phyloP scores from a whole-genome alignment of 2,797 vertebrate species.

The Sparus aurata region DNA sequence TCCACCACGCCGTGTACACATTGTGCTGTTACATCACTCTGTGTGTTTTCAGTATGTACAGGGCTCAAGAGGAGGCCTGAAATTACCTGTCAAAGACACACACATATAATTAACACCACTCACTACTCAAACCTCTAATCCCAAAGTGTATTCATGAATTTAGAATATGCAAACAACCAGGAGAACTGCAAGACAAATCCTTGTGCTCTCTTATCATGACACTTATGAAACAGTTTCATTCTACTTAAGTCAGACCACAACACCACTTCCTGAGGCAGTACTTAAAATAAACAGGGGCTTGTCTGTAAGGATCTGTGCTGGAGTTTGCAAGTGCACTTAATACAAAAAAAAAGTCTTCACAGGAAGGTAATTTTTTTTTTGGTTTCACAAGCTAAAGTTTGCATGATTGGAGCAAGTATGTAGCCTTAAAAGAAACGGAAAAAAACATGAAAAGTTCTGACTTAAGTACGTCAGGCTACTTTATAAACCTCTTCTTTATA shows the following conservation, averaged over 20 bases:
- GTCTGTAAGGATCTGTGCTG: slow-evolving; percentile 26
- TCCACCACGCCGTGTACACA: neutral
- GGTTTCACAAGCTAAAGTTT: neutral
- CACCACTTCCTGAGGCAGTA: slow-evolving; percentile 63
- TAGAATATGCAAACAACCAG: slow-evolving; percentile 4
- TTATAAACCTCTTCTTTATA: no score
- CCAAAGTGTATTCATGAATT: neutral
- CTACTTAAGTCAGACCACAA: slow-evolving; percentile 39
- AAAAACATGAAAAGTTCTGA: no score
- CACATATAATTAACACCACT: neutral
- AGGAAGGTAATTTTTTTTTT: neutral
- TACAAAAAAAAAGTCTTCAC: neutral
- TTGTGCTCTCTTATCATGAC: slow-evolving; percentile 13
- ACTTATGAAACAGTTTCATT: slow-evolving; percentile 32
- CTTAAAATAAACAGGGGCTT: slow-evolving; percentile 54
- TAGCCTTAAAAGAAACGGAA: neutral
- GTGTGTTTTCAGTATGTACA: slow-evolving; percentile 13
- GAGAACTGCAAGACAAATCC: slow-evolving; percentile 8
- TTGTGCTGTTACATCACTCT: slow-evolving; percentile 6
- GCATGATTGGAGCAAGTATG: neutral
- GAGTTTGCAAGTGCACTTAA: slow-evolving; percentile 4
- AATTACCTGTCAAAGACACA: neutral
- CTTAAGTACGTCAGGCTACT: no score
- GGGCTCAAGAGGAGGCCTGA: neutral
- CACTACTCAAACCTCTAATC: neutral